A percentile compares a stretch with the other conserved stretches of the same genome.
These are phyloP conservation scores for Cheumatopsyche charites DNA, from an alignment of 1,140 invertebrate species.

Conservation along the genomic window DNA sequence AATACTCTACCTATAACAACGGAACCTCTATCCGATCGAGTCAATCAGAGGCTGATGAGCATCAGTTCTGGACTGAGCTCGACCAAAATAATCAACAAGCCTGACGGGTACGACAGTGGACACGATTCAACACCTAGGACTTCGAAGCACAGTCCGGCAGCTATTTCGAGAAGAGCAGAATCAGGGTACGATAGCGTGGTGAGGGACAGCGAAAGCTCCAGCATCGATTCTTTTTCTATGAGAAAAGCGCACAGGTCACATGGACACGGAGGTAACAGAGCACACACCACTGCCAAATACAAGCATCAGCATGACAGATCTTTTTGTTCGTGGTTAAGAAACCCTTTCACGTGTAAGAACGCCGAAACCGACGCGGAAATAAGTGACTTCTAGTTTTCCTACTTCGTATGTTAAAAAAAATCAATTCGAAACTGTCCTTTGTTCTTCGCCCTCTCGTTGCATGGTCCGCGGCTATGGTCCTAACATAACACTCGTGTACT, in stretches of 20 bases:
- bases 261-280: conserved; percentile 59
- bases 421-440: conserved; percentile 50
- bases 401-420: conserved; percentile 51
- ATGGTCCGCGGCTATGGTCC: conserved; percentile 59
- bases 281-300: conserved; percentile 60
- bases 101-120: conserved; percentile 79
- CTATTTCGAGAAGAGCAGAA: conserved; percentile 74
- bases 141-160: conserved; percentile 75
- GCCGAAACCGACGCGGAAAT: conserved; percentile 70
- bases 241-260: conserved; percentile 69
- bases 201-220: conserved; percentile 84
- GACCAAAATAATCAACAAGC: conserved; percentile 62
- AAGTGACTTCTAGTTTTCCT: conserved; percentile 59
- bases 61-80: conserved; percentile 64
- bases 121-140: conserved; percentile 80
- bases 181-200: conserved; percentile 91
- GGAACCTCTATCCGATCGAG: conserved; percentile 59
- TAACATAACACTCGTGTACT: not conserved
- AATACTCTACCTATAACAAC: conserved; percentile 54
- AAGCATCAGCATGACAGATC: conserved; percentile 66
- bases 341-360: conserved; percentile 74
- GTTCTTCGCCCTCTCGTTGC: conserved; percentile 56
- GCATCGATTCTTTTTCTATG: conserved; percentile 77
- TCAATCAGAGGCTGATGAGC: conserved; percentile 63
- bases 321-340: conserved; percentile 68